Evolutionary conservation across 2,888 invertebrate species (phyloP).

Genomic region (Coleophora deauratella): DNA sequence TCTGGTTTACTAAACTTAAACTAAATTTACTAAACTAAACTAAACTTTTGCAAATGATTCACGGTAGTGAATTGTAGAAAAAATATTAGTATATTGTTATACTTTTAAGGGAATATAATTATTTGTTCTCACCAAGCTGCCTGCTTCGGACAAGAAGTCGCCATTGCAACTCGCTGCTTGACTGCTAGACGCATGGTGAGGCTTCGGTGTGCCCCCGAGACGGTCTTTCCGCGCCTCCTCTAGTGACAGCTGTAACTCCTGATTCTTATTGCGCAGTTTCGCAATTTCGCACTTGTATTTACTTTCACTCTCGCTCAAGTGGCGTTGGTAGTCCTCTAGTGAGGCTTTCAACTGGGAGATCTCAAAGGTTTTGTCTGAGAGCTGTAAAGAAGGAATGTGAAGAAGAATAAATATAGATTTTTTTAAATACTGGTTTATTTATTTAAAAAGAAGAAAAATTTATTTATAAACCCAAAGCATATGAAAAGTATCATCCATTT

Average conservation of each 20-base stretch:
- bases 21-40: too few relatives aligned
- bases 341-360: slow-evolving; percentile 78
- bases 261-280: slow-evolving; percentile 73
- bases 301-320: slow-evolving; percentile 76
- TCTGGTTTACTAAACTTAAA: too few relatives aligned
- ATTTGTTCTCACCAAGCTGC: slow-evolving; percentile 71
- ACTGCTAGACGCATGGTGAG: slow-evolving; percentile 38
- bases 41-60: too few relatives aligned
- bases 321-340: slow-evolving; percentile 79
- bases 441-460: too few relatives aligned
- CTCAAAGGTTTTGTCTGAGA: slow-evolving; percentile 85
- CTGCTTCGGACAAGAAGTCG: slow-evolving; percentile 71
- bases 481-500: too few relatives aligned
- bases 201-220: slow-evolving; percentile 45
- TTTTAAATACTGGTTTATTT: too few relatives aligned
- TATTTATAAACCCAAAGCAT: too few relatives aligned
- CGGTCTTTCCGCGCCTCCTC: slow-evolving; percentile 62
- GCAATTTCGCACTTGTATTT: slow-evolving; percentile 75
- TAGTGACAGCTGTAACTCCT: slow-evolving; percentile 56
- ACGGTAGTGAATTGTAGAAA: too few relatives aligned
- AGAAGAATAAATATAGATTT: not conserved
- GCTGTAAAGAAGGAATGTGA: slow-evolving; percentile 49
- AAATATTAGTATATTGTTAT: too few relatives aligned
- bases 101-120: too few relatives aligned
- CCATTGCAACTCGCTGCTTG: slow-evolving; percentile 66